Evolutionary conservation across 2,888 invertebrate genomes (phyloP).

Genomic region (Didymodactylos carnosus): DNA sequence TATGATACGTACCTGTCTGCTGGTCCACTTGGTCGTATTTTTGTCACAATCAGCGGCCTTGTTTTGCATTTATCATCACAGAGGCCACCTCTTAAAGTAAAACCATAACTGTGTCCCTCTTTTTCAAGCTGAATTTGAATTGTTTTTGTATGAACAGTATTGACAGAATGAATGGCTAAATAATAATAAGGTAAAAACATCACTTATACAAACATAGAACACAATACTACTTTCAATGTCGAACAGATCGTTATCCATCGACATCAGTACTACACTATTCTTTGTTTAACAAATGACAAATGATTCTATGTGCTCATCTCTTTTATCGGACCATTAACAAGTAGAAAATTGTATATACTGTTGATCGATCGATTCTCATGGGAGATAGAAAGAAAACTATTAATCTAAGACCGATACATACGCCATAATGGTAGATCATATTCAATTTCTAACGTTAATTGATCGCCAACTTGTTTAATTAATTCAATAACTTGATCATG

Average conservation of each 20-base stretch:
- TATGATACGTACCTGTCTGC: slow-evolving; percentile 43
- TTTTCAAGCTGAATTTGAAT: slow-evolving; percentile 37
- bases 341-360: too few species aligned
- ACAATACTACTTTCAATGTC: too few species aligned
- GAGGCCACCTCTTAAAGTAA: slow-evolving; percentile 63
- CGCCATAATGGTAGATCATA: slow-evolving; percentile 14
- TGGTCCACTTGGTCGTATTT: slow-evolving; percentile 66
- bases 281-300: too few species aligned
- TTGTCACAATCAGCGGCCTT: slow-evolving; percentile 65
- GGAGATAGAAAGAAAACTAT: background rate
- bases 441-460: slow-evolving; percentile 11
- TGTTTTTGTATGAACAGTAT: slow-evolving; percentile 11
- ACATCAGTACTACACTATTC: too few species aligned
- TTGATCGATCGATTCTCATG: too few species aligned
- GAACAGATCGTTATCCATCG: too few species aligned
- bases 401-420: background rate
- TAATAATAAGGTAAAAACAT: background rate
- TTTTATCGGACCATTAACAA: too few species aligned
- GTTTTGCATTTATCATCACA: slow-evolving; percentile 40
- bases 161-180: slow-evolving; percentile 8
- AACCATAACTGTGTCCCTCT: slow-evolving; percentile 56
- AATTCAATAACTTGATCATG: slow-evolving; percentile 13
- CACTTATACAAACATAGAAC: too few species aligned
- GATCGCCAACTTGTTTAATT: slow-evolving; percentile 13
- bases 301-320: too few species aligned